A percentile compares a stretch with the other conserved stretches of the same genome.
Conservation (phyloP, 2,888 invertebrate genomes). For the Eremobia ochroleuca region DNA sequence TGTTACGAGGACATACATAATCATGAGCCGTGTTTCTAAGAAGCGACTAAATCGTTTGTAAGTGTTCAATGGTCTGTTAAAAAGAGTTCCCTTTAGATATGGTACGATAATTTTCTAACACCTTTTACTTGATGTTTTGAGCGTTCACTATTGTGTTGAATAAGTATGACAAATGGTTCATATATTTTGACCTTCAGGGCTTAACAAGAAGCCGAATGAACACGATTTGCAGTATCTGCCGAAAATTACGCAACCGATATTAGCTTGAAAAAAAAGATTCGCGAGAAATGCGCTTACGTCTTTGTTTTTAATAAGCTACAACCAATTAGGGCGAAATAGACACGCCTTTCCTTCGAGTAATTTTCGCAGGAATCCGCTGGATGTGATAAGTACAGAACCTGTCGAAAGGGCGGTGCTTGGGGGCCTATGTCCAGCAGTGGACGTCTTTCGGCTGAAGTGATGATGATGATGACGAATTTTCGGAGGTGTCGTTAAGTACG, state of each 20-base stretch:
- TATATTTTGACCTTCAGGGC: slow-evolving; percentile 10
- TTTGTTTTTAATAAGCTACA: not conserved
- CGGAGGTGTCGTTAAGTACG: not conserved
- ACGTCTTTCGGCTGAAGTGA: too few relatives aligned
- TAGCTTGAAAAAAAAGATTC: not conserved
- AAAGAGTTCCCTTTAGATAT: slow-evolving; percentile 57
- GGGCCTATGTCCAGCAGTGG: too few relatives aligned
- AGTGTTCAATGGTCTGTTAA: slow-evolving; percentile 60
- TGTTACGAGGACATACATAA: slow-evolving; percentile 53
- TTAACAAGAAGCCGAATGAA: not conserved
- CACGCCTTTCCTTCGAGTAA: not conserved
- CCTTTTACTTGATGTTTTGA: slow-evolving; percentile 41
- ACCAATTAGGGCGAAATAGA: not conserved
- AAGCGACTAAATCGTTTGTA: slow-evolving; percentile 64
- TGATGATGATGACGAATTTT: not conserved
- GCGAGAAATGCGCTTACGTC: not conserved
- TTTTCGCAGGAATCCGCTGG: not conserved
- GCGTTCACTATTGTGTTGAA: slow-evolving; percentile 18
- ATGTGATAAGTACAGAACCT: too few relatives aligned
- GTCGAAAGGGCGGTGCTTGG: too few relatives aligned
- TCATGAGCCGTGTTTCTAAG: slow-evolving; percentile 53
- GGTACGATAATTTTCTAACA: slow-evolving; percentile 45
- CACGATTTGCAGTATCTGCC: not conserved
- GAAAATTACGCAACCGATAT: not conserved
- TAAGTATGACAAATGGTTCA: slow-evolving; percentile 28